These are phyloP conservation scores for Turritopsis rubra DNA, from an alignment of 30 jellyfish, hydroid and myxozoan species.

Conservation along the genomic window DNA sequence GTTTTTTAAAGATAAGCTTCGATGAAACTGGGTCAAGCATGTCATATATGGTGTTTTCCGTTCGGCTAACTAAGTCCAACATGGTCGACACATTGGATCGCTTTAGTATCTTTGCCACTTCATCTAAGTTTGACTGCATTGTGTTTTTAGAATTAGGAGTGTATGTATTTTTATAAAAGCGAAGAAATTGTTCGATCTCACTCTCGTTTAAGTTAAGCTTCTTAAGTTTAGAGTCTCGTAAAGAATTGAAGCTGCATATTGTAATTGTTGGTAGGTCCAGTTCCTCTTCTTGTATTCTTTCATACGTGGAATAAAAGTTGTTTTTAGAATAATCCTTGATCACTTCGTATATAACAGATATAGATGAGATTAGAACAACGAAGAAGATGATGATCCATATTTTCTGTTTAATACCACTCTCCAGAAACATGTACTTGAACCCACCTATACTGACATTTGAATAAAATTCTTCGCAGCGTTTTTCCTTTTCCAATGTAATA, in stretches of 20 bases:
- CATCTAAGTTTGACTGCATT: neutral
- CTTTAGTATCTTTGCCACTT: neutral
- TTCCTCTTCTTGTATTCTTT: neutral
- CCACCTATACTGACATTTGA: neutral
- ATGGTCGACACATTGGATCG: neutral
- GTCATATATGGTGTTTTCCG: neutral
- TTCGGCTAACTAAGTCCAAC: neutral
- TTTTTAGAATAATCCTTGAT: neutral
- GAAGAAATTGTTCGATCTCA: neutral
- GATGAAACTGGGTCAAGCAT: neutral
- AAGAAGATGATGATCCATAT: neutral
- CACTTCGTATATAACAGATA: neutral
- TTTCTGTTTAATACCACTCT: neutral
- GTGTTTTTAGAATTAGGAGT: neutral
- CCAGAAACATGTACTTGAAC: neutral
- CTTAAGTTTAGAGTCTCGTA: neutral
- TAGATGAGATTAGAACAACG: neutral
- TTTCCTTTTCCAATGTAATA: neutral
- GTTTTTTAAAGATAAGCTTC: neutral
- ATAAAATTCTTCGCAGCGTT: neutral
- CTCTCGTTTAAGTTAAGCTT: neutral
- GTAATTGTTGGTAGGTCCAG: neutral
- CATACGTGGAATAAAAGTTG: neutral
- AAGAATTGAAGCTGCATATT: neutral
- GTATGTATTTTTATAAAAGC: neutral